These are phyloP conservation scores for Lagenorhynchus albirostris DNA, from an alignment of 2,113 vertebrate species.

Conservation along the genomic window DNA sequence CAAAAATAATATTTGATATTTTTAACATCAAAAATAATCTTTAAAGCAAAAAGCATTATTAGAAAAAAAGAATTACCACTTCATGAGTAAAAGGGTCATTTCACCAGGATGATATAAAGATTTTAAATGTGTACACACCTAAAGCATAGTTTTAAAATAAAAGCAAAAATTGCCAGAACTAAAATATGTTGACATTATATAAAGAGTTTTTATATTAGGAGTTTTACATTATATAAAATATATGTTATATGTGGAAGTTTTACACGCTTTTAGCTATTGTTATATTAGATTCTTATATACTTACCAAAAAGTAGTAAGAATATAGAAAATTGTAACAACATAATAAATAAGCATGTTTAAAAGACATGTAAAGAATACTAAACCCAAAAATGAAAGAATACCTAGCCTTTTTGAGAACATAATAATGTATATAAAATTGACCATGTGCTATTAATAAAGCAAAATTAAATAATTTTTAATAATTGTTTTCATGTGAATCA, in stretches of 20 bases:
- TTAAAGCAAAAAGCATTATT: background rate
- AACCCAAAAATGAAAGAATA: background rate
- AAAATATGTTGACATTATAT: background rate
- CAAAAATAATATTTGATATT: too few relatives aligned
- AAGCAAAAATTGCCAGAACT: background rate
- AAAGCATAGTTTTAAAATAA: constrained; percentile 22
- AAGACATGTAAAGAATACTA: background rate
- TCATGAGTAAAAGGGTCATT: background rate
- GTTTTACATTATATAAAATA: background rate
- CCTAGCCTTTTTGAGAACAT: background rate
- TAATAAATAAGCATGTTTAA: background rate
- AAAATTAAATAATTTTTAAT: constrained; percentile 13
- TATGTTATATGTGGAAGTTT: background rate
- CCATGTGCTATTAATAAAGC: background rate
- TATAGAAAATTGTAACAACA: background rate
- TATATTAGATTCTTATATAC: background rate
- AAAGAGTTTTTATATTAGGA: background rate
- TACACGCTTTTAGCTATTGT: background rate
- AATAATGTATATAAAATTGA: background rate
- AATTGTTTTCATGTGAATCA: background rate
- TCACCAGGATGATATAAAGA: background rate
- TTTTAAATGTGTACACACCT: background rate
- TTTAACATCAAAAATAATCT: background rate
- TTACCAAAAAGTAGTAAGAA: background rate
- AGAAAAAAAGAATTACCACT: background rate